Base-by-base conservation (phyloP, 2,113 vertebrate species). In the Saguinus imperator region DNA sequence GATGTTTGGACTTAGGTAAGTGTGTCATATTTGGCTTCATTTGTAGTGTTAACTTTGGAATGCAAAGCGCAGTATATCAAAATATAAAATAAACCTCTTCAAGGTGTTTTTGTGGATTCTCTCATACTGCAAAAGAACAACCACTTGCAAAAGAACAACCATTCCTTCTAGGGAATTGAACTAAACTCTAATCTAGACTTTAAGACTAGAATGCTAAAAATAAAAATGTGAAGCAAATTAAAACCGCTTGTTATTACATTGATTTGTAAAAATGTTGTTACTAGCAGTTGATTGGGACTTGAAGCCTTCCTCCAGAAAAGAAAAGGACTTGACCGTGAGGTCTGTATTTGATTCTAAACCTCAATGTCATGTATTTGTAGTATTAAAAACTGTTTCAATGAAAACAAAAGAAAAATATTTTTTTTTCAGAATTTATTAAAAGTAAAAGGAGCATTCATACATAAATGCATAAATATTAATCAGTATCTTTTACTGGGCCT, bases 341-440 rank as follows among this genome's bases (percentile, higher is more conserved):
- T 96, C 98, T 97, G 94, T 94, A 92, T 98, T 98, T 57, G 55
- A 94, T 35, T 50, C 92, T 95, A 73, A 98, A 97, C 96, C 81
- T 90, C 97, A 96, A 89, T 95, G 93, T 95, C 89, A 92, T 98
- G 95, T 98, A 70, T 98, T 97, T 97, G 80, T 96, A 85, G 95
- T 96, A 83, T 43, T 96, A 97, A 97, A 64, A 94, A 79, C 97
- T 83, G 48, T 92, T 98, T 98, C 75, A 96, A 48, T 92, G 94
- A 96, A 96, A 98, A 97, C 29, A 29, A 64, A 64, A 32, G 5
- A 13, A 64, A 64, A 52, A 52, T 17, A 6, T 17, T 6, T 52
- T 52, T 52, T 84, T 29, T 0, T 37, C 32, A 77, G 64, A 80
- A 73, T 55, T 94, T 82, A 88, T 45, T 77, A 45, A 35, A 48